These are phyloP conservation scores for Phalanger gymnotis DNA, from an alignment of 2,797 vertebrate species.

Conservation along the genomic window DNA sequence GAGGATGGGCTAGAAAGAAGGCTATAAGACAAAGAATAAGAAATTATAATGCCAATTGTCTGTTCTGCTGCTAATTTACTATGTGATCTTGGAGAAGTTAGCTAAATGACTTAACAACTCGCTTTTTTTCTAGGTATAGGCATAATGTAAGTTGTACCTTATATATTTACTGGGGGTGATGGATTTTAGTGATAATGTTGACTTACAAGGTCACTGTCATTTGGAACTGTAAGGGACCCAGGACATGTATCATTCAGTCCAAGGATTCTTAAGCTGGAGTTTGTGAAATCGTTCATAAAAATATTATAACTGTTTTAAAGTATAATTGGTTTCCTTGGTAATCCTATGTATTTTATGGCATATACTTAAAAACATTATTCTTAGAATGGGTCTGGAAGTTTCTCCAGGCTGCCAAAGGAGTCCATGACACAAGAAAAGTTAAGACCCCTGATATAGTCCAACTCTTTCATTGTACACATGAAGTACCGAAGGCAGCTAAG, in stretches of 20 bases:
- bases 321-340: background rate
- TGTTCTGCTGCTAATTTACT: conserved; percentile 27
- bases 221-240: background rate
- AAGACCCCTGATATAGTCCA: background rate
- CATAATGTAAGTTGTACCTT: background rate
- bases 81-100: conserved; percentile 9
- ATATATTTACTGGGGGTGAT: background rate
- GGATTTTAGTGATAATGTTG: background rate
- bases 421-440: background rate
- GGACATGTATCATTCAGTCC: background rate
- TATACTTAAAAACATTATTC: background rate
- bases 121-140: conserved; percentile 36
- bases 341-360: background rate
- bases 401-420: background rate
- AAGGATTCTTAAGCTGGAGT: background rate
- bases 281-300: background rate
- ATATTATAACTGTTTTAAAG: background rate
- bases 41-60: background rate
- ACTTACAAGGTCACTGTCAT: background rate
- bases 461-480: background rate
- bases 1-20: conserved; percentile 27
- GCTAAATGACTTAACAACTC: conserved; percentile 38
- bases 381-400: background rate
- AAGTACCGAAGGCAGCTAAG: background rate
- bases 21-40: conserved; percentile 27